Evolutionary conservation across 2,113 vertebrate genomes (phyloP).

Genomic region (Lontra canadensis): DNA sequence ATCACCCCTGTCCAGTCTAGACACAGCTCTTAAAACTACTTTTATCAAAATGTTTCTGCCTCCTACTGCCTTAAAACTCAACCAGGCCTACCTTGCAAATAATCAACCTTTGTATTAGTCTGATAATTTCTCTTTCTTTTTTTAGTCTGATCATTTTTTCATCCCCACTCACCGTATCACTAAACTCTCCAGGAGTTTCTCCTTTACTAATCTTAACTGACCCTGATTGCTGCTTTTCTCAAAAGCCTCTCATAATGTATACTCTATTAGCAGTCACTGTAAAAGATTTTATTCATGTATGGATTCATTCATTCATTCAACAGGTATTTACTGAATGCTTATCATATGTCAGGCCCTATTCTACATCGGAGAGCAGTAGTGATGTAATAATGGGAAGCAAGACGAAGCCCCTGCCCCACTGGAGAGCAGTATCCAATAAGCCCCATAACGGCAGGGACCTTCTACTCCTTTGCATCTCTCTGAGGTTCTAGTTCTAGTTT

Average conservation of each 20-base stretch:
- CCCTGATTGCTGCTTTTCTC: background rate
- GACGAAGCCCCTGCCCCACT: background rate
- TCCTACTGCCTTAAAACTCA: background rate
- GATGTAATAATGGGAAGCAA: background rate
- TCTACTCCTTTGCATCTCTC: background rate
- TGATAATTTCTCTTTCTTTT: background rate
- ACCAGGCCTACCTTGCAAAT: background rate
- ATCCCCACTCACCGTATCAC: background rate
- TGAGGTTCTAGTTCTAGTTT: background rate
- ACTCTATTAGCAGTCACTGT: background rate
- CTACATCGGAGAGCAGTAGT: background rate
- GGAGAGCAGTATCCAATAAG: background rate
- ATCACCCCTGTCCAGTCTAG: background rate
- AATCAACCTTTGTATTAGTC: background rate
- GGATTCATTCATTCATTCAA: background rate
- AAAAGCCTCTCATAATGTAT: background rate
- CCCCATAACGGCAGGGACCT: background rate
- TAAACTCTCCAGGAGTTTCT: background rate
- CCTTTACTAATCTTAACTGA: background rate
- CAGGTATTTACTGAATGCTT: slow-evolving; percentile 6
- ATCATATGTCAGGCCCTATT: background rate
- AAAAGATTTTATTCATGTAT: background rate
- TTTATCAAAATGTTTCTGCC: background rate
- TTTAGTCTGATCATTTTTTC: background rate
- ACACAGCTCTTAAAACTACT: background rate